phyloP scores from a whole-genome alignment of 2,113 vertebrate species.

The Corythaixoides concolor region DNA sequence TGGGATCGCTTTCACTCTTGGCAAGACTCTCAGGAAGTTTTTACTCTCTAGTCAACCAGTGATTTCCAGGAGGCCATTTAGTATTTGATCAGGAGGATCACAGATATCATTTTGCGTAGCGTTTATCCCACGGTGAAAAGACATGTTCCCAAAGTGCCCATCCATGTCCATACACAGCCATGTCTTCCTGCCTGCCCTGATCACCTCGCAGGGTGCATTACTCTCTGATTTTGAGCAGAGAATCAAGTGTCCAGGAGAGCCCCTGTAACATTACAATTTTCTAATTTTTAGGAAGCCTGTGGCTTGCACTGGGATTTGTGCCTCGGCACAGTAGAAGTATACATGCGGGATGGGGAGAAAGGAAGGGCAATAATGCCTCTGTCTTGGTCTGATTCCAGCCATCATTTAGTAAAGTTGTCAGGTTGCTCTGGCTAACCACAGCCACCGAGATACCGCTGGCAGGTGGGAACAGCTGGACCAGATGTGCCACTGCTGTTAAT shows the following conservation, averaged over 20 bases:
- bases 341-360: not conserved
- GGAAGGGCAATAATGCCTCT: not conserved
- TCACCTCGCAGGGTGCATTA: not conserved
- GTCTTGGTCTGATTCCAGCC: not conserved
- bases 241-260: not conserved
- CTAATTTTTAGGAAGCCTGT: not conserved
- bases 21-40: not conserved
- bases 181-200: not conserved
- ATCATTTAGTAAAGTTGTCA: not conserved
- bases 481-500: not conserved
- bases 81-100: not conserved
- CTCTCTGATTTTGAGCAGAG: not conserved
- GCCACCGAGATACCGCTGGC: not conserved
- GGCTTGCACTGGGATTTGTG: not conserved
- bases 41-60: not conserved
- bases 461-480: not conserved
- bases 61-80: not conserved
- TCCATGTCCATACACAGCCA: not conserved
- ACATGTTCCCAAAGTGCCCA: not conserved
- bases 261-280: not conserved
- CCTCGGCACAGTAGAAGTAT: not conserved
- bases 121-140: accelerated
- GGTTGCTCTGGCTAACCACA: not conserved
- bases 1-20: not conserved
- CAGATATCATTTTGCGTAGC: accelerated